These are phyloP conservation scores for Pyralis farinalis DNA, from an alignment of 2,888 invertebrate species.

Conservation along the genomic window DNA sequence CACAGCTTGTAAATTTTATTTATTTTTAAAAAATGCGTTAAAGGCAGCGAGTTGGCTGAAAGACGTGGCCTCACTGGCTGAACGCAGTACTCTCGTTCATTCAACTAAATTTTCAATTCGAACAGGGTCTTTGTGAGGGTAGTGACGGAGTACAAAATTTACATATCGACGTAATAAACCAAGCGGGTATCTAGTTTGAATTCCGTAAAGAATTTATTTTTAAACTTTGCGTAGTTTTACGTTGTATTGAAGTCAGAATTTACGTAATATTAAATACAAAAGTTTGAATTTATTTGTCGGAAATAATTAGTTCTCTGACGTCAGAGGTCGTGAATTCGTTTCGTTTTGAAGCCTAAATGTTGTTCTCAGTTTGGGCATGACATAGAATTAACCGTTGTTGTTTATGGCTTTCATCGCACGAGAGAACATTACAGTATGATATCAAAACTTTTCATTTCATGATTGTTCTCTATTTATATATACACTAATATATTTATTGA, in stretches of 20 bases:
- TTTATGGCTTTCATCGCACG: too few relatives aligned
- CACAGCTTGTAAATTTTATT: constrained; percentile 10
- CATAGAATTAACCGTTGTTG: too few relatives aligned
- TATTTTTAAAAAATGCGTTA: constrained; percentile 22
- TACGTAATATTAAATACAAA: too few relatives aligned
- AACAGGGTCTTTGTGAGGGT: constrained; percentile 80
- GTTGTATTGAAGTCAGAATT: constrained; percentile 1
- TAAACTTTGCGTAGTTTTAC: constrained; percentile 35
- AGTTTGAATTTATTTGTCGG: too few relatives aligned
- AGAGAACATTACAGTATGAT: too few relatives aligned
- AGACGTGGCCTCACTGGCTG: constrained; percentile 76
- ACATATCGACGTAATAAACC: constrained; percentile 80
- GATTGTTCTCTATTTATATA: too few relatives aligned
- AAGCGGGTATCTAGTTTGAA: constrained; percentile 71
- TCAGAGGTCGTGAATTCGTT: too few relatives aligned
- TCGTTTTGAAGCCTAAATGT: too few relatives aligned
- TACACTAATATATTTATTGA: too few relatives aligned
- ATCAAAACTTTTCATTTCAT: too few relatives aligned
- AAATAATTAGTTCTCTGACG: too few relatives aligned
- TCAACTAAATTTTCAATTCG: constrained; percentile 80
- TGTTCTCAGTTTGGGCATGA: too few relatives aligned
- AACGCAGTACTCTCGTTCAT: constrained; percentile 66
- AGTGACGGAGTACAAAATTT: constrained; percentile 79
- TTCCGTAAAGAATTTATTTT: constrained; percentile 58
- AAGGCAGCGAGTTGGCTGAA: constrained; percentile 73